Percentiles rank a stretch among this genome's conserved stretches.
phyloP scores from a whole-genome alignment of 2,797 vertebrate species.

The Danio tinwini region DNA sequence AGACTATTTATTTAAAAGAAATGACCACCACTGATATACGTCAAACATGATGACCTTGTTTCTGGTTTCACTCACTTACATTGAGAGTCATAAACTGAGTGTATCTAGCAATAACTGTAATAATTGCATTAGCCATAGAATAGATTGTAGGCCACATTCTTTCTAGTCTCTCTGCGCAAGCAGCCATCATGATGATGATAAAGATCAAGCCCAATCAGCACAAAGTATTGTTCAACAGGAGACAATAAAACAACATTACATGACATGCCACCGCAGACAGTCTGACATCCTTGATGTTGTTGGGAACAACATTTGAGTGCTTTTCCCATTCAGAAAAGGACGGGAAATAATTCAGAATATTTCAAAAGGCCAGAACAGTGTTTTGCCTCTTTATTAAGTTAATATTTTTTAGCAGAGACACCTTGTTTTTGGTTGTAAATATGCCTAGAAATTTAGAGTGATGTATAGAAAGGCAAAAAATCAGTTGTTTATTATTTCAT shows the following conservation, averaged over 20 bases:
- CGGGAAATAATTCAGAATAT: neutral
- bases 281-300: conserved; percentile 40
- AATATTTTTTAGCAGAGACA: neutral
- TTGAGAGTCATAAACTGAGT: conserved; percentile 18
- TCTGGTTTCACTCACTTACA: conserved; percentile 36
- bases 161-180: conserved; percentile 49
- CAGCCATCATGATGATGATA: conserved; percentile 57
- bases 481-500: neutral
- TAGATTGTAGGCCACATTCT: conserved; percentile 42
- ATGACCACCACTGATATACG: conserved; percentile 47
- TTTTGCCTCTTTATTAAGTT: neutral
- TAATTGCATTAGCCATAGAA: conserved; percentile 51
- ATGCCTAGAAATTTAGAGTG: conserved; percentile 1
- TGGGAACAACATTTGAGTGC: conserved; percentile 16
- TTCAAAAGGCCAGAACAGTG: neutral
- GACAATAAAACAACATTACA: conserved; percentile 56
- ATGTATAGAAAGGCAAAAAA: neutral
- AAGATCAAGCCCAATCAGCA: conserved; percentile 63
- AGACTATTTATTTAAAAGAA: conserved; percentile 37
- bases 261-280: conserved; percentile 42
- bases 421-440: neutral
- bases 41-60: conserved; percentile 33
- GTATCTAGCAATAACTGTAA: conserved; percentile 48
- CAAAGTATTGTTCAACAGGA: conserved; percentile 56
- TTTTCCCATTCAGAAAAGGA: neutral